phyloP scores from a whole-genome alignment of 2,797 vertebrate species.

The Novumbra hubbsi region DNA sequence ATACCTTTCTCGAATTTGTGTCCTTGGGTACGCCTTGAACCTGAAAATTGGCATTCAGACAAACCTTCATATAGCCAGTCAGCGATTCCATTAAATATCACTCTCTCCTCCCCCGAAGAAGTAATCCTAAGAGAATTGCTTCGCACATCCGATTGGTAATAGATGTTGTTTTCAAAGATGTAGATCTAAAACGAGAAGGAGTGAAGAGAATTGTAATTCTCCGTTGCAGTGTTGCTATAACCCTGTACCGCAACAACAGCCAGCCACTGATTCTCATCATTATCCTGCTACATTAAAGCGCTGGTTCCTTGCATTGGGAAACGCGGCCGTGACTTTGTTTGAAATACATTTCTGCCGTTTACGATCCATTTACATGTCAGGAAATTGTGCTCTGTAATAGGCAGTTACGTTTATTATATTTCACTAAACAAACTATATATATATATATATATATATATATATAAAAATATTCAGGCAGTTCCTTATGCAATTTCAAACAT shows the following conservation, averaged over 20 bases:
- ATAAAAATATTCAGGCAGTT: neutral
- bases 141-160: conserved; percentile 91
- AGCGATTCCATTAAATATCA: conserved; percentile 91
- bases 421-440: too few relatives aligned
- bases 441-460: neutral
- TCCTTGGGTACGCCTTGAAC: conserved; percentile 11
- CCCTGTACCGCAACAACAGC: neutral
- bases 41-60: conserved; percentile 26
- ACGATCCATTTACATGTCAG: neutral
- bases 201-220: conserved; percentile 3
- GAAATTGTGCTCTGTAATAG: neutral
- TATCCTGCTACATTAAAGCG: neutral
- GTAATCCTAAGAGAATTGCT: conserved; percentile 91
- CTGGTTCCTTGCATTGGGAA: neutral
- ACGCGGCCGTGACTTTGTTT: neutral
- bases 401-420: neutral
- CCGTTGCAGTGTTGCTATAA: neutral
- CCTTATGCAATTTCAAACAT: neutral
- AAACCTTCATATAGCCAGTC: conserved; percentile 87
- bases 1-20: neutral
- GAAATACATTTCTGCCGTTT: neutral
- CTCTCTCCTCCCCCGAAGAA: conserved; percentile 90
- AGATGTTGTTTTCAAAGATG: conserved; percentile 98
- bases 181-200: conserved; percentile 78
- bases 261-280: neutral